phyloP scores from a whole-genome alignment of 2,113 vertebrate species.

The Pavo muticus region DNA sequence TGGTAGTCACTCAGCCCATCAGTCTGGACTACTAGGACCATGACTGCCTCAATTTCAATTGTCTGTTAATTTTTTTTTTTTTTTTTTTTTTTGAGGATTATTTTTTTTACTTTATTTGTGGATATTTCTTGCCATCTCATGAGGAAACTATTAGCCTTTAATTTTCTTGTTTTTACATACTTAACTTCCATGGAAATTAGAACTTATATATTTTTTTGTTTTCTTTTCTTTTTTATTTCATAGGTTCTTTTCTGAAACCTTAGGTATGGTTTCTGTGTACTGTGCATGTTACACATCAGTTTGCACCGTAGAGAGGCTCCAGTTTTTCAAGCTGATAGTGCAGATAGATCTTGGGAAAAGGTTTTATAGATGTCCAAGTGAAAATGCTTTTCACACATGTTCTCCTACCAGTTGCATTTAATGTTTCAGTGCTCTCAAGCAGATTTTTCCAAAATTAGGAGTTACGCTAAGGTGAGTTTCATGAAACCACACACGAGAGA shows the following conservation, averaged over 20 bases:
- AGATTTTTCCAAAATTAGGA: neutral
- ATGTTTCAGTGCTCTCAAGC: neutral
- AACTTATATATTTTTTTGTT: neutral
- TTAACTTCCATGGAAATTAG: neutral
- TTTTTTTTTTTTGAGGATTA: neutral
- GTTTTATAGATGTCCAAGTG: neutral
- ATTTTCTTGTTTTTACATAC: neutral
- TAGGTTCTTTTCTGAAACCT: neutral
- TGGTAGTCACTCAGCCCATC: neutral
- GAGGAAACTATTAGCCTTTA: neutral
- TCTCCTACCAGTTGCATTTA: neutral
- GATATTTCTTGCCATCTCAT: neutral
- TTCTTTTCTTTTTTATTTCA: neutral
- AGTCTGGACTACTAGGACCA: neutral
- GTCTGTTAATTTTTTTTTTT: neutral
- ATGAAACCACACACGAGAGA: neutral
- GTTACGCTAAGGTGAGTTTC: neutral
- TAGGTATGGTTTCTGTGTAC: neutral
- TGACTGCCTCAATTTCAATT: neutral
- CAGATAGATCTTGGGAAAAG: neutral
- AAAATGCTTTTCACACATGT: constrained; percentile 17
- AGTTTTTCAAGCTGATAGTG: neutral
- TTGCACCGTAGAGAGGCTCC: neutral
- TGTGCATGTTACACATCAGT: neutral
- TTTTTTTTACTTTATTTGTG: neutral